Conservation (phyloP, 1,140 invertebrate species). For the Ectropis grisescens region DNA sequence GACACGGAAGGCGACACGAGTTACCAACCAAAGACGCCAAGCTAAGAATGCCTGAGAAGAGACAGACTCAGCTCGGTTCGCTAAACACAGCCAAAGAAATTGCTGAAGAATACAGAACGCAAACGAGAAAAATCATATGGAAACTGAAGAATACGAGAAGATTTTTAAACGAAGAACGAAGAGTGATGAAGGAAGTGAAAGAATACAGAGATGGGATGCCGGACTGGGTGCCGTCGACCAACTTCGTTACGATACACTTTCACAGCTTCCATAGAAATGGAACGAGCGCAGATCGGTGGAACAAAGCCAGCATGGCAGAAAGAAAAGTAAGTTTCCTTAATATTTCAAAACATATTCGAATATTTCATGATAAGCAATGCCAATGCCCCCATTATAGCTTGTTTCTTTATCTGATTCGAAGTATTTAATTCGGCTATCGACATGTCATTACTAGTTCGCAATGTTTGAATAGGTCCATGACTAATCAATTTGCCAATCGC, state of each 20-base stretch:
- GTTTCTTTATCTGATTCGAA: too few species aligned
- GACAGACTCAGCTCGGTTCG: conserved; percentile 20
- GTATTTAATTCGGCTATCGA: too few species aligned
- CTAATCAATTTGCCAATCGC: too few species aligned
- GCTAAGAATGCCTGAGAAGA: conserved; percentile 6
- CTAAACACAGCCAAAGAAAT: conserved; percentile 41
- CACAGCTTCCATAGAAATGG: conserved; percentile 31
- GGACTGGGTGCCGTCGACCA: conserved; percentile 49
- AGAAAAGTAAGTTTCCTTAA: conserved; percentile 47
- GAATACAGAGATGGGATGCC: conserved; percentile 52
- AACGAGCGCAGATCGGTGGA: conserved; percentile 14
- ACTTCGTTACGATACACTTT: conserved; percentile 53
- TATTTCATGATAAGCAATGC: too few species aligned
- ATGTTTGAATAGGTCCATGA: too few species aligned
- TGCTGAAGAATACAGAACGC: conserved; percentile 38
- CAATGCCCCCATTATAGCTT: too few species aligned
- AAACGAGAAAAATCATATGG: conserved; percentile 41
- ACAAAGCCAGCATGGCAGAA: conserved; percentile 31
- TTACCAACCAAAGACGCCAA: conserved; percentile 18
- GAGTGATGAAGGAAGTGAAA: conserved; percentile 34
- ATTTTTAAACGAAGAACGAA: conserved; percentile 40
- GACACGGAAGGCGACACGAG: conserved; percentile 14
- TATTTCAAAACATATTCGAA: too few species aligned
- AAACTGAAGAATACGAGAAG: conserved; percentile 46
- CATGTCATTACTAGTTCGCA: too few species aligned